Percentiles rank a stretch among this genome's conserved stretches.
These are phyloP conservation scores for Watsonalla binaria DNA, from an alignment of 2,888 invertebrate genomes.

Conservation along the genomic window DNA sequence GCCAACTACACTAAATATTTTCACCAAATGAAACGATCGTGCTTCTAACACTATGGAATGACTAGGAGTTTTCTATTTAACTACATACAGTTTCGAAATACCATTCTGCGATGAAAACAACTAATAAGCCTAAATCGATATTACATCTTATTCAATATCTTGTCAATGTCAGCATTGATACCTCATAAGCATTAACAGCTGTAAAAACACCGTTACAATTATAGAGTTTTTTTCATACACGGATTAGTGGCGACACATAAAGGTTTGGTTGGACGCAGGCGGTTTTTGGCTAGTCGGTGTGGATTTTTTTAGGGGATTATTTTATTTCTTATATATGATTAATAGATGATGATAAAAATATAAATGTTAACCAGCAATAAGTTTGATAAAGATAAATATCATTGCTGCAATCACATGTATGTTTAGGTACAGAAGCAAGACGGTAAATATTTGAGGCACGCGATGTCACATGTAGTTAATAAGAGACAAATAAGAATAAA, in stretches of 20 bases:
- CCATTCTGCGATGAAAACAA: neutral
- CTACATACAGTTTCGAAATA: no score
- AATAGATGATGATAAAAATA: no score
- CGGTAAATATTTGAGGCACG: constrained; percentile 40
- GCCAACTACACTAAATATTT: constrained; percentile 19
- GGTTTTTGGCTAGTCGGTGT: no score
- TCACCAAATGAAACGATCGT: constrained; percentile 10
- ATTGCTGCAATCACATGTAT: constrained; percentile 26
- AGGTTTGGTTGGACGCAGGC: neutral
- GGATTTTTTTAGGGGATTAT: no score
- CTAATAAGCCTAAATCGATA: neutral
- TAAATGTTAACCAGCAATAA: no score
- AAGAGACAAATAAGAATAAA: constrained; percentile 13
- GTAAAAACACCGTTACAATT: no score
- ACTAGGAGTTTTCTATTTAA: neutral
- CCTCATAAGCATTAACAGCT: no score
- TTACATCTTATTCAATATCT: neutral
- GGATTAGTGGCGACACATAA: constrained; percentile 2
- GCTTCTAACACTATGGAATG: neutral
- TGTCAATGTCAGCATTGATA: neutral
- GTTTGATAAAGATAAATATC: no score
- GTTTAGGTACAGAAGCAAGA: constrained; percentile 36
- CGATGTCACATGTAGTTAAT: constrained; percentile 38
- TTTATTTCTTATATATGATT: no score
- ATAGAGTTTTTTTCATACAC: no score